Base-by-base conservation (phyloP, 2,113 vertebrate genomes). In the Strix uralensis region DNA sequence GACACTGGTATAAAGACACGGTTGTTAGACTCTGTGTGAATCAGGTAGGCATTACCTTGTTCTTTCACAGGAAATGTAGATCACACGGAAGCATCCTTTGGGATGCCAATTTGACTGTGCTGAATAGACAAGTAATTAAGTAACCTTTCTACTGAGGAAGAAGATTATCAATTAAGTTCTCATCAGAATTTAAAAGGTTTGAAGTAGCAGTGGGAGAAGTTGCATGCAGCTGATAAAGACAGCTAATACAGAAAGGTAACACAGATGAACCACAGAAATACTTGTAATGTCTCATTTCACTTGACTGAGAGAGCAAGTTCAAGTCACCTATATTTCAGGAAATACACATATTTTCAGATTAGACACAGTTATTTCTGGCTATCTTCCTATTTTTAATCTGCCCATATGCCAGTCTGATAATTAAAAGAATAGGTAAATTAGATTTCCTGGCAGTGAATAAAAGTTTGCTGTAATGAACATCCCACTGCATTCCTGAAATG, bases 361-460 rank as follows among this genome's bases (percentile, higher is more conserved):
- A 87, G 67, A 40, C 38, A 46, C 18, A 32, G 66, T 89, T 94
- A 75, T 94, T 92, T 91, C 66, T 95, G 94, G 81, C 81, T 89
- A 10, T 57, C 49, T 91, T 95, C 89, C 93, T 89, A 23, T 96
- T 96, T 94, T 92, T 91, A 89, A 75, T 91, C 65, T 87, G 32
- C 34, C 93, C 84, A 69, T 96, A 89, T 96, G 91, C 86, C 70
- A 69, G 77, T 71, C 73, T 85, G 61, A 87, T 94, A 92, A 91
- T 91, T 78, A 85, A 91, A 96, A 92, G 40, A 95, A 91, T 94
- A 96, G 94, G 94, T 96, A 86, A 94, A 92, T 94, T 51, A 66
- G 65, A 91, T 95, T 93, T 94, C 82, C 85, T 97, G 83, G 96
- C 94, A 94, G 17, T 66, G 77, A 83, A 55, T 95, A 22, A 80